Evolutionary conservation across 2,113 vertebrate species (phyloP).

Genomic region (Cyanoliseus patagonus): DNA sequence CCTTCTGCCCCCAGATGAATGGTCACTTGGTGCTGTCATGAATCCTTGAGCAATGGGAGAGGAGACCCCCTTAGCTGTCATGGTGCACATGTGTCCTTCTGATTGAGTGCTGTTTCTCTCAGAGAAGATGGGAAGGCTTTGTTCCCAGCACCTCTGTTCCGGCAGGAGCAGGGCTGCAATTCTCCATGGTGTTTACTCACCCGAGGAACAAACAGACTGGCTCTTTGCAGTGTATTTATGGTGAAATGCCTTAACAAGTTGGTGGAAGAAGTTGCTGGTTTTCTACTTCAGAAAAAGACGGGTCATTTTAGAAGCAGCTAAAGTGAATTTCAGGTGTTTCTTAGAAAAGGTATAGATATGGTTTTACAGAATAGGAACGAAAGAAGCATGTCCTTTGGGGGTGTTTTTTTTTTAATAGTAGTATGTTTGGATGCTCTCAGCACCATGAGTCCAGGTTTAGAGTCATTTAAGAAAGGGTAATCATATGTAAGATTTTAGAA

Average conservation of each 20-base stretch:
- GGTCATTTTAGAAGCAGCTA: background rate
- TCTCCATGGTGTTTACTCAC: background rate
- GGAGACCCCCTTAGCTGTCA: background rate
- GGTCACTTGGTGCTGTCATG: background rate
- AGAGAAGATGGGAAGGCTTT: background rate
- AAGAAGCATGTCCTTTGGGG: background rate
- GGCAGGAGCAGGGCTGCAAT: background rate
- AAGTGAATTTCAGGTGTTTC: background rate
- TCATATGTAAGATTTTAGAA: background rate
- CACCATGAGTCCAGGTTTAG: background rate
- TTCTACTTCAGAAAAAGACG: background rate
- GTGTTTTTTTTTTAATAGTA: too few relatives aligned
- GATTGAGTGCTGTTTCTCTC: accelerated
- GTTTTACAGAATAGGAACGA: background rate
- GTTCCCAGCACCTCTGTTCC: background rate
- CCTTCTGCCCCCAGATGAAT: background rate
- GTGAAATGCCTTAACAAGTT: background rate
- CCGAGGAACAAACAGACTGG: background rate
- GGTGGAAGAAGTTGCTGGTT: background rate
- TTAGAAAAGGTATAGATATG: background rate
- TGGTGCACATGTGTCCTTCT: accelerated
- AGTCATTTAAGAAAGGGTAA: background rate
- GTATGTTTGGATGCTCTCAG: background rate
- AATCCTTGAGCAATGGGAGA: background rate
- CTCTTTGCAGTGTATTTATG: background rate